Conservation (phyloP, 2,797 vertebrate species). For the Anguilla anguilla region DNA sequence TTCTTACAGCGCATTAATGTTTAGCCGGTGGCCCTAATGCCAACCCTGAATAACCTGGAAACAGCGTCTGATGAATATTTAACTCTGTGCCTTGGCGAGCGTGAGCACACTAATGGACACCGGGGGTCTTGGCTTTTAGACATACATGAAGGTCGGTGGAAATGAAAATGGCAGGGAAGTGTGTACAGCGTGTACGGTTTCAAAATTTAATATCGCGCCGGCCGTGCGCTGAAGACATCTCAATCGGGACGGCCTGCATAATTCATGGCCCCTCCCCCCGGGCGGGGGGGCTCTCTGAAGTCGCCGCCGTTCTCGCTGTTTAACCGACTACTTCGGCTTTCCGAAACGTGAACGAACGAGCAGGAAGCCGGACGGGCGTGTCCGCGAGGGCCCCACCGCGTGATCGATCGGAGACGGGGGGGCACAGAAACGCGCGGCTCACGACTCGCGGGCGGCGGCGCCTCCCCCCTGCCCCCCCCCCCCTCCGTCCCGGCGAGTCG, state of each 20-base stretch:
- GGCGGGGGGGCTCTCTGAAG: neutral
- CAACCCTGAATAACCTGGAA: neutral
- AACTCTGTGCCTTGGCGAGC: neutral
- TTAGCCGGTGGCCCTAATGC: neutral
- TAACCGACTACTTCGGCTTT: neutral
- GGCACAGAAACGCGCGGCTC: neutral
- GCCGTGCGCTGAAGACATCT: neutral
- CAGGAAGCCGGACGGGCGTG: neutral
- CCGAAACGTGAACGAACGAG: neutral
- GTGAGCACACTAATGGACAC: neutral
- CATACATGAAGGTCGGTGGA: neutral
- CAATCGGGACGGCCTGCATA: neutral
- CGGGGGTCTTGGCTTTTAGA: neutral
- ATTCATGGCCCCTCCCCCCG: neutral
- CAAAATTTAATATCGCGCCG: slow-evolving; percentile 17
- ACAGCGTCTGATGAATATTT: neutral
- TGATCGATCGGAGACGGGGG: neutral
- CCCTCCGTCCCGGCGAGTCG: neutral
- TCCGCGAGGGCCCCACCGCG: neutral
- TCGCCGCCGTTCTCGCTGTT: neutral
- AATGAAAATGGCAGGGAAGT: slow-evolving; percentile 6
- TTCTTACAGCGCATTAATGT: neutral
- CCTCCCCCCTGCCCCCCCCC: neutral
- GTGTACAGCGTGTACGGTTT: slow-evolving; percentile 17
- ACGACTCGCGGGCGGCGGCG: neutral